Evolutionary conservation across 2,797 vertebrate species (phyloP), one percentile per base, ranked within the genome.

Genomic region (Poeciliopsis infans): DNA sequence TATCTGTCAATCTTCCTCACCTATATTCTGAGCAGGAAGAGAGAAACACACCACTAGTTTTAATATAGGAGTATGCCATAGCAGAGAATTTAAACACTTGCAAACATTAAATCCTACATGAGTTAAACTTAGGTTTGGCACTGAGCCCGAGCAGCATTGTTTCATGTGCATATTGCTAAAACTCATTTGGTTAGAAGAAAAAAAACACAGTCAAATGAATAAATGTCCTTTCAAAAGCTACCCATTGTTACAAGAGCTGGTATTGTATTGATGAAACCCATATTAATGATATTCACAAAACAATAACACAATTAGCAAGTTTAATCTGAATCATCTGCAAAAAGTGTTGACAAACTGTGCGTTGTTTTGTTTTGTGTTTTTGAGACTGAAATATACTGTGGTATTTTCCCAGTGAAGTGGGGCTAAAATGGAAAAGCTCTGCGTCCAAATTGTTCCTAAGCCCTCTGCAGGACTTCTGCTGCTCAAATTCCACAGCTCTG

Each of bases 361-460:
- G 13, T 5, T n/a, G 11, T 43, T 43, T 13, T n/a, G 41, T 43
- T 43, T 69, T n/a, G 11, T 69, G 66, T 69, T 45, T 69, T 43
- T 15, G 25, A 45, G 23, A 15, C 11, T n/a, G n/a, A 45, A 69
- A n/a, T 3, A 69, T 45, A 23, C 41, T 16, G 31, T 84, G 36
- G 66, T 33, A 82, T 64, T 78, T 82, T 86, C 68, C 70, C 73
- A 78, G 78, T 81, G 41, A 87, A 68, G 76, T 64, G 53, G 7
- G 86, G 59, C 64, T 86, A 71, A 90, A 91, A 93, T 79, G 89
- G 82, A 92, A 87, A 91, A 2, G 83, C 64, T 75, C 70, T 28
- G 73, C 88, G 76, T 90, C 85, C 80, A 92, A 91, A 91, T 90
- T 83, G 88, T 89, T 85, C 82, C 79, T 83, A 74, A 82, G 86